Conservation (phyloP, 2,113 vertebrate species). For the Muntiacus muntjak region DNA sequence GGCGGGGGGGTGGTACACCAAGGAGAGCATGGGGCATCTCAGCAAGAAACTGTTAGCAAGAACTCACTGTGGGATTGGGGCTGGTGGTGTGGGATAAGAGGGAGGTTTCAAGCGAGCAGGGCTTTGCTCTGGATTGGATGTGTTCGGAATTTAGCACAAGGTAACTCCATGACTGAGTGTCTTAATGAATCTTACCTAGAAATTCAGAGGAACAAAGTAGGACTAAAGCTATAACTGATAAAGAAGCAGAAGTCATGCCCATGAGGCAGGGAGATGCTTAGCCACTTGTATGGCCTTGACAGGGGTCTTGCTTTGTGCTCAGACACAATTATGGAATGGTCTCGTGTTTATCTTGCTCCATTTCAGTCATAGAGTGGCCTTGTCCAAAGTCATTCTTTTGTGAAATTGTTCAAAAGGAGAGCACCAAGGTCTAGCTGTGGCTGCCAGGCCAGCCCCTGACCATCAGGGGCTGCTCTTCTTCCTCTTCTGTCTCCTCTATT, state of each 20-base stretch:
- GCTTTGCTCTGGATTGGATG: background rate
- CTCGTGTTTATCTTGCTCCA: background rate
- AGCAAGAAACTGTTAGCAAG: background rate
- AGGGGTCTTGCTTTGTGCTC: background rate
- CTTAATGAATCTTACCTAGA: background rate
- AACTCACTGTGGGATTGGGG: background rate
- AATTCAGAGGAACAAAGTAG: background rate
- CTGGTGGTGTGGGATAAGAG: too few species aligned
- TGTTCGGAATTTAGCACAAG: background rate
- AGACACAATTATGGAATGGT: background rate
- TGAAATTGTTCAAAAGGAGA: background rate
- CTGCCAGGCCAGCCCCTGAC: background rate
- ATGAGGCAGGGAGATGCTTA: background rate
- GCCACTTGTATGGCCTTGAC: background rate
- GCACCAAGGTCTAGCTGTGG: background rate
- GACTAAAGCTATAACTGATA: background rate
- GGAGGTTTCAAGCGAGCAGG: background rate
- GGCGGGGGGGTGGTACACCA: accelerated
- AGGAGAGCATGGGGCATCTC: background rate
- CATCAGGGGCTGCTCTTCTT: too few species aligned
- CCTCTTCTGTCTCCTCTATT: background rate
- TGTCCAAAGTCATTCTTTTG: background rate
- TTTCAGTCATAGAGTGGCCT: background rate
- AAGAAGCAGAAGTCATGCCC: background rate
- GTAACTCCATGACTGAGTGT: background rate